Base-by-base conservation (phyloP, 1,140 invertebrate genomes). In the Amphibalanus amphitrite region DNA sequence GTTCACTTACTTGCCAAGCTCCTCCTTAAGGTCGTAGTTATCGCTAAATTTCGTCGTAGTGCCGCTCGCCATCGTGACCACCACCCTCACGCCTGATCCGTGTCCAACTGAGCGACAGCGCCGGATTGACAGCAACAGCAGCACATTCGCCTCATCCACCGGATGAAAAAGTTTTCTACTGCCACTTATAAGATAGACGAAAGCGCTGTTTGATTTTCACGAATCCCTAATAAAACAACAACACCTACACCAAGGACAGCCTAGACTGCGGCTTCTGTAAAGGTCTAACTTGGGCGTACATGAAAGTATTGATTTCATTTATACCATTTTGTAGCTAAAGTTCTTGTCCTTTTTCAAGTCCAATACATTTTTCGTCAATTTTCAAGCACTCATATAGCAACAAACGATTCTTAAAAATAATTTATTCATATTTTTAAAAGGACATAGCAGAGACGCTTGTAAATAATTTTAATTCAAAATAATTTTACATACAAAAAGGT, bases 21-120 rank as follows among this genome's bases (percentile, higher is more conserved):
- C 97, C 84, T 99, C 97, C 85, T 98, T 98, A 75, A 99, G 88
- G 79, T 99, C 97, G 83, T 99, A 99, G 84, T 98, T 98, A 84
- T 99, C 96, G 83, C 92, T 97, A 85, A 99, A 98, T 81, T 85
- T 82, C 40, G 82, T 81, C 40, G 81, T 77, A 67, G 77, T 75
- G 65, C 76, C 79, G 74, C 77, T 77, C 69, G 78, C 76, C 78
- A 81, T 76, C 17, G 65, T 67, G 4, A 67, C 15, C 47, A 23
- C 47, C 47, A 59, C 47, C 6, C 47, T 20, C 47, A 59, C 47
- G 1, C 20, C 10, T 20, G 20, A 20, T 17, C 20, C 47, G 20
- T 17, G 1, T 20, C 47, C 10, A 1, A 59, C 47, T 59, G 47
- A 23, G 47, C 20, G 17, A 59, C 13, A 13, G 47, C 47, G 17